Conservation (phyloP, 2,888 invertebrate species). For the Pseudanteris insignis region DNA sequence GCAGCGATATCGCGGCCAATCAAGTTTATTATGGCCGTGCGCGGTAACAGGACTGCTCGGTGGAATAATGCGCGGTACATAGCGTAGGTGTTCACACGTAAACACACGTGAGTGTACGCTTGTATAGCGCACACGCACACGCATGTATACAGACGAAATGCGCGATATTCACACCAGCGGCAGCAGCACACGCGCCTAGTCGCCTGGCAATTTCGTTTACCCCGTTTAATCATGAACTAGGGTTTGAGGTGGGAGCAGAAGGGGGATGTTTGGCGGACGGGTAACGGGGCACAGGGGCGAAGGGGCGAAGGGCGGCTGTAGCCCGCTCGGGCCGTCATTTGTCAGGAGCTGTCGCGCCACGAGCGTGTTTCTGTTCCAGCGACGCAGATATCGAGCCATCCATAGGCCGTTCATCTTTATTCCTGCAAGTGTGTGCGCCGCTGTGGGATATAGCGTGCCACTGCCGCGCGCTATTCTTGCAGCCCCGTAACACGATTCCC, state of each 20-base stretch:
- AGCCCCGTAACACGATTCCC: conserved; percentile 62
- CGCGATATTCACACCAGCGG: conserved; percentile 5
- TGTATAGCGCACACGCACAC: conserved; percentile 12
- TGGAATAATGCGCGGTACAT: conserved; percentile 41
- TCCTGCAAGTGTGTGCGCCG: conserved; percentile 58
- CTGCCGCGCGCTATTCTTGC: conserved; percentile 37
- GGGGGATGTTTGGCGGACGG: conserved; percentile 36
- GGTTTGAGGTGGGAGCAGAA: conserved; percentile 46
- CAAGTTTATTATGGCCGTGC: conserved; percentile 46
- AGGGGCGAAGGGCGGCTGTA: conserved; percentile 52
- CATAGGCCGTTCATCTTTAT: conserved; percentile 67
- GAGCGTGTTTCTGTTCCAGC: conserved; percentile 66
- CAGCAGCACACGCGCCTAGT: conserved; percentile 43
- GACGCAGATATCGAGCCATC: conserved; percentile 65
- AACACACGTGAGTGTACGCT: not conserved
- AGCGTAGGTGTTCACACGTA: conserved; percentile 38
- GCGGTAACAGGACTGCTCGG: conserved; percentile 44
- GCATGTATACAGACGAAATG: too few species aligned
- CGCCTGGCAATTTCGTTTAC: conserved; percentile 59
- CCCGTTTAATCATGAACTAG: conserved; percentile 62
- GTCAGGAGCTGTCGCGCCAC: conserved; percentile 66
- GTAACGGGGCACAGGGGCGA: conserved; percentile 3
- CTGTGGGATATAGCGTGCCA: conserved; percentile 37
- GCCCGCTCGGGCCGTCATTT: conserved; percentile 65
- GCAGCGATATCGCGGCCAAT: conserved; percentile 46